Evolutionary conservation across 2,113 vertebrate genomes (phyloP), one percentile per base, ranked within the genome.

Genomic region (Cavia porcellus): DNA sequence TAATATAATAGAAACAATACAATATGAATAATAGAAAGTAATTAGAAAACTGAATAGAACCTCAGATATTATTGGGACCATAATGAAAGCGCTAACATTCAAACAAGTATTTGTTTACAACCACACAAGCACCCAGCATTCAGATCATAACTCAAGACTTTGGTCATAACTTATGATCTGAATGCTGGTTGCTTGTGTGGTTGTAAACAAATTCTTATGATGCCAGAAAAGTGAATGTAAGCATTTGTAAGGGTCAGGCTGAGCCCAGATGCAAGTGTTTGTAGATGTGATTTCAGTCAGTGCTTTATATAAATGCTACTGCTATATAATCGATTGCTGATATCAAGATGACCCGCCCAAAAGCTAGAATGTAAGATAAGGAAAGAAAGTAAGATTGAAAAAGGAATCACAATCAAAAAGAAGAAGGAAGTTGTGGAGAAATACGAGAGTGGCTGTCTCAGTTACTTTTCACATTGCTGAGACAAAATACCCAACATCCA

Each of bases 11-110:
- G 47, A 95, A 94, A 81, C 80, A 38, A 94, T 38, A 38, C 24
- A 92, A 10, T 50, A 87, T 55, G 35, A 96, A 83, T 66, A 94
- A 64, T 0, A 90, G n/a, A 89, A 92, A 82, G 72, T 30, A 94
- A 83, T 38, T 87, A 30, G 22, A 81, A 89, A 95, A 80, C 77
- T 91, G n/a, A 75, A 86, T 3, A 87, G 5, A 92, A 47, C 11
- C 35, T 66, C 30, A 80, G 68, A 30, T n/a, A 70, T 52, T 25
- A 85, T n/a, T 74, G 20, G 12, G 82, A 66, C 6, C 70, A 10
- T 92, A 80, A 86, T 45, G 3, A 93, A 95, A 81, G 14, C 74
- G 55, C 19, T 90, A 90, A 92, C 47, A 80, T 38, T 38, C 38
- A 38, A 38, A 38, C 38, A 38, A 38, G 38, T 38, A 38, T 38